Evolutionary conservation across 2,888 invertebrate species (phyloP), one percentile per base, ranked within the genome.

Genomic region (Acanthosepion esculentum): DNA sequence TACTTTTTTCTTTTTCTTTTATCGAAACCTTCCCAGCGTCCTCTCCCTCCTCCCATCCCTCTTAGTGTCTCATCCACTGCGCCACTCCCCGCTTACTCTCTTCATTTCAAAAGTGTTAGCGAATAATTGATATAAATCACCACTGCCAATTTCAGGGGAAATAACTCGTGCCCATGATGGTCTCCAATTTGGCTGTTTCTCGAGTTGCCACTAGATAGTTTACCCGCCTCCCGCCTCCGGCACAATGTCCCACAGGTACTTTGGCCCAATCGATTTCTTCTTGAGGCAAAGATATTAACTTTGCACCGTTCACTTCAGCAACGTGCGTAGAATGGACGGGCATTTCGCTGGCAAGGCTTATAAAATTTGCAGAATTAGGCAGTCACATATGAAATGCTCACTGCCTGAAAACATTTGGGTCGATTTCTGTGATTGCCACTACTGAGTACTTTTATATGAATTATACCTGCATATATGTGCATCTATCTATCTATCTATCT

Each of bases 11-110:
- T 50, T 50, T 50, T 50, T 50, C 50, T 50, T 50, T 41, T 41
- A 41, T 8, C 50, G 15, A 50, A 50, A 8, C 8, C 50, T 50
- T 50, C 50, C 0, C 10, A 0, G 50, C 15, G 10, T 50, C 50
- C 50, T 50, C 15, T 15, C 0, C 15, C 50, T 50, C 50, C 29
- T n/a, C 78, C 12, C n/a, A 10, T n/a, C 15, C 0, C n/a, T 78
- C n/a, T 78, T 15, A 10, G 7, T 78, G 8, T 6, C 8, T 12
- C 12, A 12, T 78, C n/a, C 29, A 29, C 10, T n/a, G 0, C 29
- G 0, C 5, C 29, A n/a, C 8, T n/a, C 15, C 15, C 18, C 55
- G 0, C n/a, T 8, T 78, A 0, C 23, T n/a, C 2, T 0, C n/a
- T 78, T 33, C 78, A n/a, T 78, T 78, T n/a, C 78, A 18, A 78